Base-by-base conservation (phyloP, 2,113 vertebrate species). In the Peucedramus taeniatus region DNA sequence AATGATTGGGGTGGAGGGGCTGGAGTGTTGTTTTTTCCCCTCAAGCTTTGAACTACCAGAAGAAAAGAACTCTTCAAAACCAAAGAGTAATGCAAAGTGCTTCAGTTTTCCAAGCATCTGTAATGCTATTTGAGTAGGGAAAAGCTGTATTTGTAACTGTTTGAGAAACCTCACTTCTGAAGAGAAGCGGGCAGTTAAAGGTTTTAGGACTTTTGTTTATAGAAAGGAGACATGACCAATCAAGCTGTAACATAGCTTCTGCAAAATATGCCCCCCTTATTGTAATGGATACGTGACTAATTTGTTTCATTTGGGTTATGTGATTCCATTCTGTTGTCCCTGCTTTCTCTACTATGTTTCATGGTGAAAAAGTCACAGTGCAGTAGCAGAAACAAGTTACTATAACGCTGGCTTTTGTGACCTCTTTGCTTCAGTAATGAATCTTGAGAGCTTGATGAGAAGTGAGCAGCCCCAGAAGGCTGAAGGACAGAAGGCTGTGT, bases 1-100 rank as follows among this genome's bases (percentile, higher is more conserved):
- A 71, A 30, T 39, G 13, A 26, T 23, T 64, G 15, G 16, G 4
- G 11, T 0, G 0, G 15, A 6, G 11, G 3, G 7, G 6, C 13
- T 66, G 21, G 10, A 16, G 13, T 40, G 15, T 70, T 68, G 10
- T 56, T 79, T 66, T 53, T 75, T 45, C 11, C 10, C 10, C 31
- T 83, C 18, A 69, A 18, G 9, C 18, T 77, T 88, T 70, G 9
- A 53, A 53, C 16, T 74, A 13, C 15, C 28, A 24, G 37, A 71
- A 71, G 26, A 31, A n/a, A 68, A 47, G 4, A 31, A 31, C 13
- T 76, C 13, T 65, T 59, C n/a, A 63, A 66, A 91, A 69, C 2
- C 5, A 39, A 13, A 79, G 10, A 49, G 20, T 64, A 65, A 60
- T 77, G 56, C 42, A 20, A 59, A 78, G 19, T 7, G 5, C 51